phyloP scores from a whole-genome alignment of 2,113 vertebrate species.

The Tyrannus savana region DNA sequence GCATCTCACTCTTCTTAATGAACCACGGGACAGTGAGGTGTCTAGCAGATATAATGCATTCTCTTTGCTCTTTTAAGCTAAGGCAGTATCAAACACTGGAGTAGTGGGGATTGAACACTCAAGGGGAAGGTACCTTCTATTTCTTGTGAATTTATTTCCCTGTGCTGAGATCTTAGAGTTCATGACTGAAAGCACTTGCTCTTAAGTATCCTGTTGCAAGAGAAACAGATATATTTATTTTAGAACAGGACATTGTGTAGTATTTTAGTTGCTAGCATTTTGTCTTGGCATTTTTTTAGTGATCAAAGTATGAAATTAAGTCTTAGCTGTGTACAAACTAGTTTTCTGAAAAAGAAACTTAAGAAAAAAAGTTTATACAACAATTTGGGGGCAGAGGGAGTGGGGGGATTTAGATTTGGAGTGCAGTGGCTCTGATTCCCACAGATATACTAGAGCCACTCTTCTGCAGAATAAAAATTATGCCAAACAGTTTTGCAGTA shows the following conservation, averaged over 20 bases:
- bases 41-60: not conserved
- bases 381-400: not conserved
- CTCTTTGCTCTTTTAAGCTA: slow-evolving; percentile 2
- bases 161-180: not conserved
- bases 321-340: not conserved
- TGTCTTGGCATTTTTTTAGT: not conserved
- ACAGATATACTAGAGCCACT: not conserved
- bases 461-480: not conserved
- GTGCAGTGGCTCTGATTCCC: not conserved
- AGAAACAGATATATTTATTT: not conserved
- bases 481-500: not conserved
- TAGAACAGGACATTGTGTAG: not conserved
- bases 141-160: not conserved
- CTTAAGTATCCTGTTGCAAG: not conserved
- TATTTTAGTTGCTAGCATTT: not conserved
- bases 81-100: not conserved
- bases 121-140: not conserved
- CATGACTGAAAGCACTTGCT: not conserved
- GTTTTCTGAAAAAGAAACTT: not conserved
- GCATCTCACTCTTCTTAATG: not conserved
- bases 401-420: not conserved
- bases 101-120: not conserved
- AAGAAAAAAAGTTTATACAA: not conserved
- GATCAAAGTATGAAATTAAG: not conserved
- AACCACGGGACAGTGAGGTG: not conserved